Evolutionary conservation across 1,140 invertebrate species (phyloP).

Genomic region (Formica selysi): DNA sequence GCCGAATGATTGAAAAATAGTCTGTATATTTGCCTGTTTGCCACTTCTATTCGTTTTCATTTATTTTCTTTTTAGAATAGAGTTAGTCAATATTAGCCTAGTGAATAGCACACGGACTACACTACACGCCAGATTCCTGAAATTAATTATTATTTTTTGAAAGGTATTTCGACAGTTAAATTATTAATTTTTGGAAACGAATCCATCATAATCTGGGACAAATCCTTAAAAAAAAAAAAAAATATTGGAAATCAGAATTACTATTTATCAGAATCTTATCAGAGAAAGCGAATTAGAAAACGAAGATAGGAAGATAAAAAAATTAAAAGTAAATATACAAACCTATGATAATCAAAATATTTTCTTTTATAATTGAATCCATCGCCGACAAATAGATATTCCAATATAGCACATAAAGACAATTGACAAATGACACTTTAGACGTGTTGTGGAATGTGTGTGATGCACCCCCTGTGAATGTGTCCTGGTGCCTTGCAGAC

Average conservation of each 20-base stretch:
- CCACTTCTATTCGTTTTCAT: slow-evolving; percentile 56
- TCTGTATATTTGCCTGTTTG: slow-evolving; percentile 68
- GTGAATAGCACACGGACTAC: slow-evolving; percentile 75
- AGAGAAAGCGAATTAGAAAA: background rate
- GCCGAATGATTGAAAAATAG: slow-evolving; percentile 14
- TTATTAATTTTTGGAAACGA: background rate
- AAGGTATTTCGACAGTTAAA: background rate
- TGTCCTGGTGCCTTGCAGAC: slow-evolving; percentile 86
- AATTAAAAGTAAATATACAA: too few relatives aligned
- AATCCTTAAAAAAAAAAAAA: background rate
- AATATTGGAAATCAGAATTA: background rate
- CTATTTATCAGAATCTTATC: background rate
- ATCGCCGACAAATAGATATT: slow-evolving; percentile 60
- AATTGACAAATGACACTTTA: slow-evolving; percentile 81
- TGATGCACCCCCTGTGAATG: slow-evolving; percentile 86
- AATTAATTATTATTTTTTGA: background rate
- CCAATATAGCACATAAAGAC: slow-evolving; percentile 49
- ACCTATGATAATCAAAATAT: too few relatives aligned
- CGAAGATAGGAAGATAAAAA: slow-evolving; percentile 15
- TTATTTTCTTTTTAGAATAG: slow-evolving; percentile 73
- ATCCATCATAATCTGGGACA: background rate
- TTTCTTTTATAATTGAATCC: slow-evolving; percentile 26
- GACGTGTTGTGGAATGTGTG: slow-evolving; percentile 86
- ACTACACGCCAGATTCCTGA: slow-evolving; percentile 65
- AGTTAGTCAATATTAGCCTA: slow-evolving; percentile 76